Base-by-base conservation (phyloP, 2,113 vertebrate genomes). In the Apodemus sylvaticus region DNA sequence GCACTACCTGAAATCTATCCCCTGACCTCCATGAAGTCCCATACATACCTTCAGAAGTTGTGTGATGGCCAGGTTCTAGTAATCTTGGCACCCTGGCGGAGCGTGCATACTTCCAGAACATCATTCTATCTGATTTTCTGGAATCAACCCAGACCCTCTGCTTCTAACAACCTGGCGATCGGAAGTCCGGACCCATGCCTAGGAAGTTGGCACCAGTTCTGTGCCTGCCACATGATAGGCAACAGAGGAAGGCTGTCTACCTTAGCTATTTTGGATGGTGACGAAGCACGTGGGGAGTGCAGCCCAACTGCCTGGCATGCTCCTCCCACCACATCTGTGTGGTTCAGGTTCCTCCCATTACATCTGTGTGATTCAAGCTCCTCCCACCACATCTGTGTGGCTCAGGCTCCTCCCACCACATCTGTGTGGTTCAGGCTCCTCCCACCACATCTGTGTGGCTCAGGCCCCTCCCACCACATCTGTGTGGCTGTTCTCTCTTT, bases 161-260 rank as follows among this genome's bases (percentile, higher is more conserved):
- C 58, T 2, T 48, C 17, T 36, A 48, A 39, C 14, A 34, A 24
- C n/a, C 70, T 39, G 16, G 31, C 76, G 24, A 60, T 29, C n/a
- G 13, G n/a, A 29, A 62, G 3, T 55, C 78, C 29, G 51, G 2
- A 53, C 45, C 90, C 34, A 1, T 22, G 55, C 73, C 76, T 7
- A 12, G 36, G 60, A 58, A 82, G 24, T 6, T 22, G 42, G 73
- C 42, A 4, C 20, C 74, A 42, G 45, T 68, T 20, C 26, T 1
- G 7, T 0, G 73, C 73, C 74, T 48, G n/a, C 12, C 36, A 9
- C 51, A 10, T 0, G 6, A 5, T 1, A 4, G n/a, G 68, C 5
- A 74, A 82, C 22, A 20, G 0, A 62, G 29, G 1, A 34, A 0
- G 0, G 0, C 74, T 29, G 20, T 31, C 11, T 8, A 14, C 12